phyloP scores from a whole-genome alignment of 1,140 invertebrate genomes.

The Tetraneura akinire region DNA sequence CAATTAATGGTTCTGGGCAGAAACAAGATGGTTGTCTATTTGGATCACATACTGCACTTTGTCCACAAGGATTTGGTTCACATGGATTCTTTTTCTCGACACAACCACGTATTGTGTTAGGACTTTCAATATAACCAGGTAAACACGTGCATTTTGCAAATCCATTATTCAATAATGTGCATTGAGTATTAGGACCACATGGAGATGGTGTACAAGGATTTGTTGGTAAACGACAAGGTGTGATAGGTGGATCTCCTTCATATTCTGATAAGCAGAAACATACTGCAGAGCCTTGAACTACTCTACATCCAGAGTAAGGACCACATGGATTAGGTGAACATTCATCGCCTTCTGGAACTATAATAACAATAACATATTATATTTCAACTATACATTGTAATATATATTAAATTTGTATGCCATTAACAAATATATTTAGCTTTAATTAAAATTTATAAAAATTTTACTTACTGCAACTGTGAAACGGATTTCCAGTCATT shows the following conservation, averaged over 20 bases:
- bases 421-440: neutral
- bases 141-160: constrained; percentile 86
- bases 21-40: constrained; percentile 75
- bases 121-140: constrained; percentile 79
- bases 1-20: constrained; percentile 73
- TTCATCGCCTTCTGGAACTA: constrained; percentile 84
- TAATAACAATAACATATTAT: constrained; percentile 43
- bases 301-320: constrained; percentile 75
- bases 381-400: constrained; percentile 1
- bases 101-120: constrained; percentile 83
- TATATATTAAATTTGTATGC: neutral
- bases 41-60: constrained; percentile 77
- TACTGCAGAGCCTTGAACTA: constrained; percentile 69
- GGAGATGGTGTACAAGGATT: constrained; percentile 83
- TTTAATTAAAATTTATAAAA: neutral
- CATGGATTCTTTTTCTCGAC: constrained; percentile 75
- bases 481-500: constrained; percentile 86
- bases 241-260: constrained; percentile 78
- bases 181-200: constrained; percentile 86
- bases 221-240: constrained; percentile 67
- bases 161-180: constrained; percentile 76
- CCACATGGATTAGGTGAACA: constrained; percentile 84
- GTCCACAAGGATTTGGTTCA: constrained; percentile 79
- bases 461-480: constrained; percentile 80
- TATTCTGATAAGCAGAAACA: constrained; percentile 87